These are phyloP conservation scores for Dryadula phaetusa DNA, from an alignment of 2,888 invertebrate species.

Conservation along the genomic window DNA sequence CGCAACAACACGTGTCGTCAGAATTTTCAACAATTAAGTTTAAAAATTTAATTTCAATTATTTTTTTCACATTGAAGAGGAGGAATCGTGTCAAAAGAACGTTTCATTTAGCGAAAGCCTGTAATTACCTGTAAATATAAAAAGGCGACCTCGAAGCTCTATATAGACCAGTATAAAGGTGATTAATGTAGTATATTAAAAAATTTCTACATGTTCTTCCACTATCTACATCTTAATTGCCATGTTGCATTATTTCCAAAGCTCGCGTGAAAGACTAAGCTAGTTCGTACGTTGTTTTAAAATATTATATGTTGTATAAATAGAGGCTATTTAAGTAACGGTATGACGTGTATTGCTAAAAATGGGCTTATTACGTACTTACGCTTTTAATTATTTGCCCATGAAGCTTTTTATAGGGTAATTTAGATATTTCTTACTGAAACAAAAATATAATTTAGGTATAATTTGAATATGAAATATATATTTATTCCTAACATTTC, in stretches of 20 bases:
- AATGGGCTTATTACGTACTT: neutral
- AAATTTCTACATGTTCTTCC: conserved; percentile 26
- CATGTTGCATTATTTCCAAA: conserved; percentile 38
- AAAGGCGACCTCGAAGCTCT: conserved; percentile 7
- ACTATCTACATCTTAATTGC: conserved; percentile 46
- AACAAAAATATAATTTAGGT: neutral
- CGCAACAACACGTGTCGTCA: too few relatives aligned
- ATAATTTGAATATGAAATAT: too few relatives aligned
- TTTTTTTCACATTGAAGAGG: neutral
- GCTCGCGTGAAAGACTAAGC: conserved; percentile 37
- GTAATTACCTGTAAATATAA: neutral
- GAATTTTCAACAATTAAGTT: too few relatives aligned
- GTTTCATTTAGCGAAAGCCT: neutral
- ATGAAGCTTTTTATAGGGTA: neutral
- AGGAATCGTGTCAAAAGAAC: conserved; percentile 6
- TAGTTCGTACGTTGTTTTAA: neutral
- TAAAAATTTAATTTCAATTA: neutral
- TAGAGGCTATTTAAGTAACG: conserved; percentile 8
- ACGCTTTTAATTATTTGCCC: neutral
- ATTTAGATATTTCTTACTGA: neutral
- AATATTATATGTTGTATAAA: conserved; percentile 31
- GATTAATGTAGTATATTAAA: conserved; percentile 37
- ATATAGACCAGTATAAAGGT: conserved; percentile 23
- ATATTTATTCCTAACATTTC: too few relatives aligned
- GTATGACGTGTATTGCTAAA: conserved; percentile 23